Percentiles rank a stretch among this genome's conserved stretches.
phyloP scores from a whole-genome alignment of 2,797 vertebrate species.

The Sternarchorhynchus goeldii region DNA sequence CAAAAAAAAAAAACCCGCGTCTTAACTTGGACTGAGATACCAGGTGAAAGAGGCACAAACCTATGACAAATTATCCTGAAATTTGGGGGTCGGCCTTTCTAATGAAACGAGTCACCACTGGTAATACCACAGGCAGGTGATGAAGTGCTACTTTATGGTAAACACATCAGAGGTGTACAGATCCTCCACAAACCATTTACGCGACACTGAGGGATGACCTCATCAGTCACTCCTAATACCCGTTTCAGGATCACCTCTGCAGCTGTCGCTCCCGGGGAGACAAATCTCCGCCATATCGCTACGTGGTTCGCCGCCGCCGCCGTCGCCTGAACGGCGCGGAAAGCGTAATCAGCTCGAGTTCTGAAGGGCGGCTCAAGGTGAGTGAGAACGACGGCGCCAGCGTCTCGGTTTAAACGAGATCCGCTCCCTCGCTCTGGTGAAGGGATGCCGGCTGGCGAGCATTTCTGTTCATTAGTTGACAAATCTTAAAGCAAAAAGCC shows the following conservation, averaged over 20 bases:
- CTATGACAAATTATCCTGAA: conserved; percentile 7
- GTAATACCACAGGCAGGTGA: conserved; percentile 10
- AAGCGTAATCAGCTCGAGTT: conserved; percentile 12
- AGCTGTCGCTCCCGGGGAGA: not conserved
- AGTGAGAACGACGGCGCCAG: conserved; percentile 28
- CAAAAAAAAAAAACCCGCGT: conserved; percentile 16
- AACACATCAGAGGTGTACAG: conserved; percentile 20
- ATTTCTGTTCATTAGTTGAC: conserved; percentile 71
- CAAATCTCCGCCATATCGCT: conserved; percentile 2
- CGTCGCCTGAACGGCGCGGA: not conserved
- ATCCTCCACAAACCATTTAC: conserved; percentile 28
- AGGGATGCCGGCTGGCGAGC: conserved; percentile 52
- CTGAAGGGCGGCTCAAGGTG: conserved; percentile 43
- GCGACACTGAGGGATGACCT: conserved; percentile 2
- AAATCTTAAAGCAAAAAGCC: conserved; percentile 64
- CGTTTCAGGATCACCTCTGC: not conserved
- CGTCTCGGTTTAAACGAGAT: conserved; percentile 32
- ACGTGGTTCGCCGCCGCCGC: not conserved
- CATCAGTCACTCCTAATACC: conserved; percentile 21
- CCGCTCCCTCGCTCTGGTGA: conserved; percentile 19
- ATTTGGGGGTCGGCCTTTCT: not conserved
- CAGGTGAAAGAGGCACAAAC: not conserved
- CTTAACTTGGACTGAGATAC: not conserved
- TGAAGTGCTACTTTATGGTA: not conserved
- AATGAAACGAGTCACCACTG: conserved; percentile 13